phyloP scores from a whole-genome alignment of 2,113 vertebrate species.

The Zosterops lateralis region DNA sequence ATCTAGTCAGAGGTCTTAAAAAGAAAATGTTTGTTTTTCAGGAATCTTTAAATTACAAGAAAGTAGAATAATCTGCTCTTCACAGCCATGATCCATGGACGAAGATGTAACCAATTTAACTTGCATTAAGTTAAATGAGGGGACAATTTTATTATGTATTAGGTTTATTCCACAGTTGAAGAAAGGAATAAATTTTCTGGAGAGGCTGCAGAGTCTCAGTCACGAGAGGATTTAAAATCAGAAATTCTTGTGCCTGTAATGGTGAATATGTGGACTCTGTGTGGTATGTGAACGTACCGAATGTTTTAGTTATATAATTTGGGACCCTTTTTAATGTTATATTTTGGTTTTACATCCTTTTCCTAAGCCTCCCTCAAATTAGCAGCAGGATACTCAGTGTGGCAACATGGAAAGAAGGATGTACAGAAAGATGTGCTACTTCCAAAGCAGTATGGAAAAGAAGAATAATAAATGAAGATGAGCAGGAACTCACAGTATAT shows the following conservation, averaged over 20 bases:
- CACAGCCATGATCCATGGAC: background rate
- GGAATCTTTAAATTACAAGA: background rate
- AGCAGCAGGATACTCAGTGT: background rate
- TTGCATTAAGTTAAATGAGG: background rate
- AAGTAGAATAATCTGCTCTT: background rate
- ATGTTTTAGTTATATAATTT: background rate
- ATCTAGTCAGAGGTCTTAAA: background rate
- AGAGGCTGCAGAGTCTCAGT: background rate
- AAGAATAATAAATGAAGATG: background rate
- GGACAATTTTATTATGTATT: background rate
- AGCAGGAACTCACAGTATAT: background rate
- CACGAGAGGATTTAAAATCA: background rate
- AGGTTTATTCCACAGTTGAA: background rate
- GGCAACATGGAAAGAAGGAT: background rate
- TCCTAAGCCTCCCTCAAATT: background rate
- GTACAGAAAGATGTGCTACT: background rate
- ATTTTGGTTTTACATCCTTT: background rate
- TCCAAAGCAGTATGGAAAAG: accelerated
- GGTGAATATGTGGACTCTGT: background rate
- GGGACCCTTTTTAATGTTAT: background rate
- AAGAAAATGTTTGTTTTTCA: background rate
- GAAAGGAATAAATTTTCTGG: background rate
- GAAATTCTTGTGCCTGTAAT: background rate
- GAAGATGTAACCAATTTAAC: background rate
- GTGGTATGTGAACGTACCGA: accelerated